phyloP scores from a whole-genome alignment of 2,797 vertebrate species.

The Parambassis ranga region DNA sequence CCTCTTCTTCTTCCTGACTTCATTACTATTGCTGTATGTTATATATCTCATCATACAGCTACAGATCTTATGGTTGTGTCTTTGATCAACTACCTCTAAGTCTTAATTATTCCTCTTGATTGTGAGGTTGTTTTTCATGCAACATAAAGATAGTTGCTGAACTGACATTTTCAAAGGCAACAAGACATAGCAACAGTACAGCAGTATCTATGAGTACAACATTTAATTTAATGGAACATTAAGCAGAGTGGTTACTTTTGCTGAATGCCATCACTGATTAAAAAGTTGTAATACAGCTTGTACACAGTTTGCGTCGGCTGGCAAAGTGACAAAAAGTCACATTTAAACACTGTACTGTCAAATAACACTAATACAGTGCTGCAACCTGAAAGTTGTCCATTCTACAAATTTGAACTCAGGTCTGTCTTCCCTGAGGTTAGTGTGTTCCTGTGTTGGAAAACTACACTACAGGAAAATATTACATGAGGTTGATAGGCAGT shows the following conservation, averaged over 20 bases:
- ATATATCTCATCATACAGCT: neutral
- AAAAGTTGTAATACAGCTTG: neutral
- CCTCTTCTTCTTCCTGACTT: no score
- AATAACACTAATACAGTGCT: neutral
- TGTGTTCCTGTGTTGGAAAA: no score
- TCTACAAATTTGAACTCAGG: no score
- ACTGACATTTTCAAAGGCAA: neutral
- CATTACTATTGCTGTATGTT: no score
- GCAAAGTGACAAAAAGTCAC: neutral
- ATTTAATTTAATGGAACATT: slow-evolving; percentile 24
- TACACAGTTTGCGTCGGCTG: neutral
- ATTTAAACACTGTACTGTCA: neutral
- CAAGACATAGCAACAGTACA: neutral
- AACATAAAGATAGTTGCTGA: neutral
- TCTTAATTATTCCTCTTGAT: neutral
- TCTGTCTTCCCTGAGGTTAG: no score
- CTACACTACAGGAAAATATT: no score
- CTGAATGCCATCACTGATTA: slow-evolving; percentile 1
- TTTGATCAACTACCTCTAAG: neutral
- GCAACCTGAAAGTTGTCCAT: no score
- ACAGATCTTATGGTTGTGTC: no score
- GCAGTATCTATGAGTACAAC: neutral
- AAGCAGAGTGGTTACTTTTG: slow-evolving; percentile 1
- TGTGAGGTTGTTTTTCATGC: no score
- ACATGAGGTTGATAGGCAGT: no score